These are phyloP conservation scores for Dione vanillae DNA, from an alignment of 2,888 invertebrate species.

Conservation along the genomic window DNA sequence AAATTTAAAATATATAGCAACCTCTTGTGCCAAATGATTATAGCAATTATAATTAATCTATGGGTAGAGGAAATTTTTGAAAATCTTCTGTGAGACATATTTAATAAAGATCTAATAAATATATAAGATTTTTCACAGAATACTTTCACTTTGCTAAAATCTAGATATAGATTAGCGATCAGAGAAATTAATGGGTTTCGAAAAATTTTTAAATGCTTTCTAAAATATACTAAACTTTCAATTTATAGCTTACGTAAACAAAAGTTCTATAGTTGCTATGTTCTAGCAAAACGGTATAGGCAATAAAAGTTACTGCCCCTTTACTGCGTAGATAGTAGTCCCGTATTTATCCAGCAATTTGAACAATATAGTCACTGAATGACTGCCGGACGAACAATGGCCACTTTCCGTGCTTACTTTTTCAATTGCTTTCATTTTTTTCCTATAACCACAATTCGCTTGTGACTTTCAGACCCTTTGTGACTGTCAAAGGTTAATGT, in stretches of 20 bases:
- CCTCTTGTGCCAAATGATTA: too few relatives aligned
- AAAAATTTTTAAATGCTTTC: too few relatives aligned
- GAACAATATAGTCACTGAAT: constrained; percentile 48
- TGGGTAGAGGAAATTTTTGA: too few relatives aligned
- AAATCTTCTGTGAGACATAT: too few relatives aligned
- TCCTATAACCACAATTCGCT: constrained; percentile 58
- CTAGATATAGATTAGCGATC: too few relatives aligned
- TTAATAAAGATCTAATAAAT: too few relatives aligned
- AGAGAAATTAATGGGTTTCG: too few relatives aligned
- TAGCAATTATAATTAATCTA: too few relatives aligned
- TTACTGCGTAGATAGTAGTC: constrained; percentile 38
- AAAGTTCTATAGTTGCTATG: background rate
- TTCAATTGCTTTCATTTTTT: constrained; percentile 50
- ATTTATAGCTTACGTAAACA: background rate
- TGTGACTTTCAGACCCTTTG: constrained; percentile 58
- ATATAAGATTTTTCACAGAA: too few relatives aligned
- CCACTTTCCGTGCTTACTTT: constrained; percentile 49
- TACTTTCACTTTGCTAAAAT: too few relatives aligned
- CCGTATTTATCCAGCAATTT: constrained; percentile 49
- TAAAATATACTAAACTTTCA: background rate
- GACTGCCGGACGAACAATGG: constrained; percentile 46
- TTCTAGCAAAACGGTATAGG: background rate
- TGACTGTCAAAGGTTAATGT: constrained; percentile 55
- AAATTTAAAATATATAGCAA: too few relatives aligned
- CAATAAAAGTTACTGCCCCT: constrained; percentile 24